Base-by-base conservation (phyloP, 2,888 invertebrate genomes). In the Antitype chi region DNA sequence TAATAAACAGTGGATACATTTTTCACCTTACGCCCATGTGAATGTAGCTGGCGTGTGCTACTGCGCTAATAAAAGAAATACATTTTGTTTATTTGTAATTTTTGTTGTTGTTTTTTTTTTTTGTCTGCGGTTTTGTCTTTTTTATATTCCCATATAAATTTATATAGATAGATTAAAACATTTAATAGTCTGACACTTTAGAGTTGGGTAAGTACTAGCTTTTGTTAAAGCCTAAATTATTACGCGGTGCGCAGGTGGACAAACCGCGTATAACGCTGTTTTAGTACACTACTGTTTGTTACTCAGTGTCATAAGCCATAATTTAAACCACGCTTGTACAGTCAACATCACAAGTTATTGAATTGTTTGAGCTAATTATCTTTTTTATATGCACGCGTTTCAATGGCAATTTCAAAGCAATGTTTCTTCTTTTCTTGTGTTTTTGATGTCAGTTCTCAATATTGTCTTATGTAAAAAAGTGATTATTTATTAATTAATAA, bases 171-270 rank as follows among this genome's bases (percentile, higher is more conserved):
- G 47, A 15, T 62, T 32, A 32, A 69, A 47, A 38, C 20, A 43
- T 60, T 76, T 38, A 9, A 62, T 15, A 53, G 47, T 8, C 52
- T 55, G 7, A 9, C 13, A 55, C 53, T 68, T 43, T 25, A 32
- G 5, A 69, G 13, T 55, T 49, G 8, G 23, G 47, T 47, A 38
- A 38, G 38, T 38, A 13, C 59, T n/a, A n/a, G 17, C n/a, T 47
- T 25, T 77, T 78, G 68, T 55, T 49, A 55, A 13, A 74, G 74
- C 28, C 60, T 57, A 74, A 74, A 70, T 57, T 23, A 83, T 78
- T 17, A 57, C 9, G n/a, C 15, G n/a, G 59, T 7, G 32, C 69
- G 57, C 80, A 74, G 81, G 74, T 81, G 81, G 25, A 25, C 57
- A 17, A 17, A 32, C 66, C 67, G 53, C 62, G 9, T 28, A 15